Percentiles rank a stretch among this genome's conserved stretches.
Evolutionary conservation across 2,797 vertebrate genomes (phyloP).

Genomic region (Perodicticus potto): DNA sequence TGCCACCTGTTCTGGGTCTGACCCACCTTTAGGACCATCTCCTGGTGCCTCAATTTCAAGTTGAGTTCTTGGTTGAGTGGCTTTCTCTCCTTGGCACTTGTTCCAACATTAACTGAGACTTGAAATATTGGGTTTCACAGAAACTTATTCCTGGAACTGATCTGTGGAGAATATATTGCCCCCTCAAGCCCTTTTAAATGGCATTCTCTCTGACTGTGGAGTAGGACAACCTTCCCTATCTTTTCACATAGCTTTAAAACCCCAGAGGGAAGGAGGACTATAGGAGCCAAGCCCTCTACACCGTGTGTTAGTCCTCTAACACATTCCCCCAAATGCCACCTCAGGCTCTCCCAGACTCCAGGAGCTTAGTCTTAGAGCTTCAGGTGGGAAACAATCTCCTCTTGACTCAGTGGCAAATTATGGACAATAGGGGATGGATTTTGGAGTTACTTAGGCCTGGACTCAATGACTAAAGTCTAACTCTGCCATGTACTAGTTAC

Average conservation of each 20-base stretch:
- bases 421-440: background rate
- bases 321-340: background rate
- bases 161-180: background rate
- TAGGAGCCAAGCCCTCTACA: background rate
- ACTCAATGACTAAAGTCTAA: background rate
- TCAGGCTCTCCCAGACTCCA: background rate
- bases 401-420: background rate
- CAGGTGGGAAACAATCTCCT: background rate
- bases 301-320: too few species aligned
- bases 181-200: background rate
- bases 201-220: background rate
- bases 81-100: background rate
- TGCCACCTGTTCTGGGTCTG: background rate
- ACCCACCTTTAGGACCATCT: background rate
- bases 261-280: background rate
- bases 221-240: background rate
- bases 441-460: background rate
- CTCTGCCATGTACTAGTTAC: background rate
- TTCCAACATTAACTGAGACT: background rate
- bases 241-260: background rate
- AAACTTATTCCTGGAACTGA: background rate
- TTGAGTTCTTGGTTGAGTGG: background rate
- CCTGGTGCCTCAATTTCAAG: background rate
- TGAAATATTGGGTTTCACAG: background rate
- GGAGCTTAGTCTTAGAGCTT: background rate